A percentile compares a stretch with the other conserved stretches of the same genome.
Conservation (phyloP, 2,113 vertebrate species). For the Pao palembangensis region DNA sequence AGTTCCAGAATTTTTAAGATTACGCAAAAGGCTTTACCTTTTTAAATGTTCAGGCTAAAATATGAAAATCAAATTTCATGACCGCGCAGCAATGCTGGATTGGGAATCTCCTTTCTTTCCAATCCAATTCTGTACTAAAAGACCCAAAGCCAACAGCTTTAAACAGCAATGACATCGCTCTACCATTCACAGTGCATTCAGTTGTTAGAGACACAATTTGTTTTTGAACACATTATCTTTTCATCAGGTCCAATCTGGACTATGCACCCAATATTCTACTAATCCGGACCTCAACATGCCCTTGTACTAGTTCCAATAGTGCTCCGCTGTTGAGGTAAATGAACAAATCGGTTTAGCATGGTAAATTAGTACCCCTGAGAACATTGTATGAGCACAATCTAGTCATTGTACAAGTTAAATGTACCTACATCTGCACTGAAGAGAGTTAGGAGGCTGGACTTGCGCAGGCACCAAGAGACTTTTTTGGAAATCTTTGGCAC, state of each 20-base stretch:
- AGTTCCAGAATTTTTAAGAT: background rate
- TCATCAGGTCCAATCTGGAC: constrained; percentile 37
- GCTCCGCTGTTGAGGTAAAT: constrained; percentile 53
- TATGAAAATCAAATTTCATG: no score
- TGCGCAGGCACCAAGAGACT: constrained; percentile 53
- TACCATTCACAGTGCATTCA: constrained; percentile 23
- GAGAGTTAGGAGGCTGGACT: constrained; percentile 49
- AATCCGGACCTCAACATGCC: constrained; percentile 24
- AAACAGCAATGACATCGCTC: constrained; percentile 23
- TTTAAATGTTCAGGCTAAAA: background rate
- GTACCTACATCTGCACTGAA: constrained; percentile 38
- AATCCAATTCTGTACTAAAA: constrained; percentile 32
- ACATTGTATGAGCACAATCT: constrained; percentile 37
- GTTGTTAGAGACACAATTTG: constrained; percentile 19
- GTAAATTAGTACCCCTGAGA: constrained; percentile 69
- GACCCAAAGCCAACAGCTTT: constrained; percentile 39
- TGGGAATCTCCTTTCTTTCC: constrained; percentile 39
- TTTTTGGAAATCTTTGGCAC: constrained; percentile 65
- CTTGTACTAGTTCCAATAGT: constrained; percentile 37
- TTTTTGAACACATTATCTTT: constrained; percentile 37
- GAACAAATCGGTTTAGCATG: constrained; percentile 37
- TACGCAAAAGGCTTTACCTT: no score
- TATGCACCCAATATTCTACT: constrained; percentile 17
- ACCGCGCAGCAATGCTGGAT: background rate
- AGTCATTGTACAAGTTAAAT: constrained; percentile 18